phyloP scores from a whole-genome alignment of 2,888 invertebrate species.

The Dysmachus trigonus region DNA sequence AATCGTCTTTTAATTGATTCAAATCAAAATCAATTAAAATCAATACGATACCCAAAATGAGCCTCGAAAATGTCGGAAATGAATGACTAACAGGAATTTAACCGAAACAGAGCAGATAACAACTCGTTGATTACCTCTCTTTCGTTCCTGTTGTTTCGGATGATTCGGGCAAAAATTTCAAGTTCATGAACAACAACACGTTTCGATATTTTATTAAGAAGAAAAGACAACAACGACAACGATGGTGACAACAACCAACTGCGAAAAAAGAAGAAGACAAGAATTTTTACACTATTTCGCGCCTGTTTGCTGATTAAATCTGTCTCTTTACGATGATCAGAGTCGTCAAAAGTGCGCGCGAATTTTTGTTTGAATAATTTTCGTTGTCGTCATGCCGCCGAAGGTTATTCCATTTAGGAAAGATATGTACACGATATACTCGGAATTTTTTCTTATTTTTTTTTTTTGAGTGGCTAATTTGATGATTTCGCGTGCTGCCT shows the following conservation, averaged over 20 bases:
- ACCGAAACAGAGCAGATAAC: neutral
- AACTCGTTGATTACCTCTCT: neutral
- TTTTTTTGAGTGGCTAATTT: neutral
- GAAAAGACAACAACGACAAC: neutral
- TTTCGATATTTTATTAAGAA: neutral
- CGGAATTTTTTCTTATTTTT: neutral
- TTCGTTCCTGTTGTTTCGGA: neutral
- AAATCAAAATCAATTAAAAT: neutral
- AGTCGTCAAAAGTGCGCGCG: neutral
- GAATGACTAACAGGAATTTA: slow-evolving; percentile 12
- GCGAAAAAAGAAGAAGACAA: neutral
- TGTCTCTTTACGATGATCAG: neutral
- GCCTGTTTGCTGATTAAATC: slow-evolving; percentile 2
- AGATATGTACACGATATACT: neutral
- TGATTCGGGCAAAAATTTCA: neutral
- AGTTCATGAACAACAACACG: slow-evolving; percentile 26
- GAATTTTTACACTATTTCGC: slow-evolving; percentile 1
- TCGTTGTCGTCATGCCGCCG: slow-evolving; percentile 16
- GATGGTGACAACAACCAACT: neutral
- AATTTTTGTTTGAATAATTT: slow-evolving; percentile 7
- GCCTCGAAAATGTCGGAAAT: slow-evolving; percentile 15
- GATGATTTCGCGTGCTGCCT: neutral
- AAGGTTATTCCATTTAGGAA: slow-evolving; percentile 12
- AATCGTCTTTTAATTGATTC: neutral
- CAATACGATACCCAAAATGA: neutral